Conservation (phyloP, 2,888 invertebrate species). For the Drosophila demipolita region DNA sequence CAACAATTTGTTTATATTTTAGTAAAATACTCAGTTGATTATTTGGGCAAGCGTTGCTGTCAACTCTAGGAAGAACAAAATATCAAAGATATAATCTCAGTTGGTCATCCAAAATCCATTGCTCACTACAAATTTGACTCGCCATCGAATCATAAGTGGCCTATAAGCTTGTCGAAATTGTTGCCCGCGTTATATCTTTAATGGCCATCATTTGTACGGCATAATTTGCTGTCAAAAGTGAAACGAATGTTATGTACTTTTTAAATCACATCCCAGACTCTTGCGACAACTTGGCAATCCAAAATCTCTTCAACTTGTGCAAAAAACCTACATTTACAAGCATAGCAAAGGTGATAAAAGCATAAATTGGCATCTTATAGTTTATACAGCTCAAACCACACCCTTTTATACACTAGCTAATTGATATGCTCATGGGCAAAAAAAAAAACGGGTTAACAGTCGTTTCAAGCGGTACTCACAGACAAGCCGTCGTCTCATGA, state of each 20-base stretch:
- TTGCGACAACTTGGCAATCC: slow-evolving; percentile 35
- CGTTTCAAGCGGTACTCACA: slow-evolving; percentile 10
- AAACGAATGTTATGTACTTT: slow-evolving; percentile 25
- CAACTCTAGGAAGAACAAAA: neutral
- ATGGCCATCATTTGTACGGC: slow-evolving; percentile 3
- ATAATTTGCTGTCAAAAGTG: slow-evolving; percentile 16
- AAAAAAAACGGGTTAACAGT: slow-evolving; percentile 40
- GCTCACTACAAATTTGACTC: neutral
- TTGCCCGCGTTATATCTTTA: neutral
- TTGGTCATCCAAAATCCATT: neutral
- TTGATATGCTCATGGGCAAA: slow-evolving; percentile 52
- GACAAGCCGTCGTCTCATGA: slow-evolving; percentile 26
- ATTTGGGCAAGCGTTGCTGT: slow-evolving; percentile 21
- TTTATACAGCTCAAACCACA: slow-evolving; percentile 29
- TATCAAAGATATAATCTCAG: neutral
- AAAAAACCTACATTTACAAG: slow-evolving; percentile 14
- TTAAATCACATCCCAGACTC: slow-evolving; percentile 16
- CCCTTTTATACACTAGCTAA: slow-evolving; percentile 44
- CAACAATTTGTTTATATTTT: slow-evolving; percentile 18
- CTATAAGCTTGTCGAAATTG: neutral
- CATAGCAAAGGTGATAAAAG: slow-evolving; percentile 4
- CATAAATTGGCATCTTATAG: slow-evolving; percentile 21
- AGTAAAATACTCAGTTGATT: slow-evolving; percentile 10
- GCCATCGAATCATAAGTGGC: neutral
- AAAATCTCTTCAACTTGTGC: slow-evolving; percentile 30